These are phyloP conservation scores for Cepaea hortensis DNA, from an alignment of 2,888 invertebrate species.

Conservation along the genomic window DNA sequence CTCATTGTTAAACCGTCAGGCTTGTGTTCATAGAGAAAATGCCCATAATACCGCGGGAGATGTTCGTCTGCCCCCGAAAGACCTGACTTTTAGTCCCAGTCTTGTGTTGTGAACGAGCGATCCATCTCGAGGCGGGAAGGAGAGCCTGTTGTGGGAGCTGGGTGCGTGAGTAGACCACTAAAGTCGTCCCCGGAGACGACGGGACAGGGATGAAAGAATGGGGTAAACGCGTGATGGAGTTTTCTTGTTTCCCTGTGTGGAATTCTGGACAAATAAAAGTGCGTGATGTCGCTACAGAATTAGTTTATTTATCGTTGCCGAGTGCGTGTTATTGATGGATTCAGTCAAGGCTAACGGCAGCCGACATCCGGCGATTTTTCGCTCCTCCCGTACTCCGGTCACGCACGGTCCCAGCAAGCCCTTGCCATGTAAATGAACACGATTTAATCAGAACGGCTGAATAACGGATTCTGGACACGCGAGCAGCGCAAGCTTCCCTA, in stretches of 20 bases:
- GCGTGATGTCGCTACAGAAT: conserved; percentile 51
- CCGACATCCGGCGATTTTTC: conserved; percentile 49
- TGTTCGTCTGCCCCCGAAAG: not conserved
- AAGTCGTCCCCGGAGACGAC: not conserved
- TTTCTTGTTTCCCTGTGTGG: conserved; percentile 45
- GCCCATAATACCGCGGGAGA: not conserved
- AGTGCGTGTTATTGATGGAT: conserved; percentile 54
- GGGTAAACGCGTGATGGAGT: conserved; percentile 53
- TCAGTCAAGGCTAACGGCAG: conserved; percentile 51
- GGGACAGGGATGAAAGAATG: conserved; percentile 28
- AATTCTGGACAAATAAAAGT: conserved; percentile 56
- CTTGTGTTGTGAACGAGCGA: not conserved
- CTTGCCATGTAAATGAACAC: conserved; percentile 57
- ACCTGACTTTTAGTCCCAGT: conserved; percentile 7
- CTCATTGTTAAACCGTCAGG: too few species aligned
- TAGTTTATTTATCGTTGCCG: conserved; percentile 49
- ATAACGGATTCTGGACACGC: conserved; percentile 54
- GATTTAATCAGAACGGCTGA: conserved; percentile 58
- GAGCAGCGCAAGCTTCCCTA: conserved; percentile 29
- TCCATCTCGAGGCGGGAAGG: conserved; percentile 7
- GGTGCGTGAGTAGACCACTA: conserved; percentile 35
- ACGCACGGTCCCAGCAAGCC: conserved; percentile 38
- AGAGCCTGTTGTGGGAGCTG: conserved; percentile 3
- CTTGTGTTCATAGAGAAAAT: too few species aligned
- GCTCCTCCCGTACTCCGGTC: conserved; percentile 45